Conservation (phyloP, 1,140 invertebrate genomes). For the Sycobia sp. region DNA sequence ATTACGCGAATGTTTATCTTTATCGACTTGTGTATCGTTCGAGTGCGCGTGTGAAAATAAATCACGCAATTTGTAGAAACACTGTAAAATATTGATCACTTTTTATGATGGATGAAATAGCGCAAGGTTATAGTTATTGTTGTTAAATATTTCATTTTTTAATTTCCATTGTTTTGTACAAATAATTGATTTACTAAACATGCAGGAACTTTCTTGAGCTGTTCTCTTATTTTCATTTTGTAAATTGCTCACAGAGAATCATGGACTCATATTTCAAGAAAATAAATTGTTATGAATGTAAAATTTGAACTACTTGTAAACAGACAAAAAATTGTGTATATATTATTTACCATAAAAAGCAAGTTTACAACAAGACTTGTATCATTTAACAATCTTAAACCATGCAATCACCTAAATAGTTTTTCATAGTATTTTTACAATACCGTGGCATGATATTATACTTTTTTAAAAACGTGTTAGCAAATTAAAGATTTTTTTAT, state of each 20-base stretch:
- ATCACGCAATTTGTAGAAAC: constrained; percentile 34
- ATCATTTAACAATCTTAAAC: constrained; percentile 20
- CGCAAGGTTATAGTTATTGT: constrained; percentile 27
- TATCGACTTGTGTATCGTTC: constrained; percentile 28
- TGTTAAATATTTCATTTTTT: constrained; percentile 33
- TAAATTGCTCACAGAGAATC: constrained; percentile 31
- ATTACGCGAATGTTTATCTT: constrained; percentile 42
- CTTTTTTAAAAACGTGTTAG: constrained; percentile 20
- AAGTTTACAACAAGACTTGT: constrained; percentile 34
- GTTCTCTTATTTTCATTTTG: constrained; percentile 34
- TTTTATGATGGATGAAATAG: constrained; percentile 39
- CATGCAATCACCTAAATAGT: constrained; percentile 18
- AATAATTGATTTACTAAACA: constrained; percentile 34
- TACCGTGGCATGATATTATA: constrained; percentile 5
- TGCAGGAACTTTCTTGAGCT: constrained; percentile 31
- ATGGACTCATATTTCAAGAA: constrained; percentile 26
- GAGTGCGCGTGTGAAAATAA: constrained; percentile 25
- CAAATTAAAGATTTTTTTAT: too few species aligned
- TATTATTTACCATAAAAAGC: constrained; percentile 38
- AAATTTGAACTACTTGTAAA: constrained; percentile 36
- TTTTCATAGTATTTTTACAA: too few species aligned
- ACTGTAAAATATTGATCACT: constrained; percentile 49
- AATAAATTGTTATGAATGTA: constrained; percentile 35
- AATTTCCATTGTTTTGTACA: constrained; percentile 38
- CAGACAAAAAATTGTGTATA: constrained; percentile 34